Percentiles rank a stretch among this genome's conserved stretches.
These are phyloP conservation scores for Aspidiotus destructor DNA, from an alignment of 2,888 invertebrate species.

Conservation along the genomic window DNA sequence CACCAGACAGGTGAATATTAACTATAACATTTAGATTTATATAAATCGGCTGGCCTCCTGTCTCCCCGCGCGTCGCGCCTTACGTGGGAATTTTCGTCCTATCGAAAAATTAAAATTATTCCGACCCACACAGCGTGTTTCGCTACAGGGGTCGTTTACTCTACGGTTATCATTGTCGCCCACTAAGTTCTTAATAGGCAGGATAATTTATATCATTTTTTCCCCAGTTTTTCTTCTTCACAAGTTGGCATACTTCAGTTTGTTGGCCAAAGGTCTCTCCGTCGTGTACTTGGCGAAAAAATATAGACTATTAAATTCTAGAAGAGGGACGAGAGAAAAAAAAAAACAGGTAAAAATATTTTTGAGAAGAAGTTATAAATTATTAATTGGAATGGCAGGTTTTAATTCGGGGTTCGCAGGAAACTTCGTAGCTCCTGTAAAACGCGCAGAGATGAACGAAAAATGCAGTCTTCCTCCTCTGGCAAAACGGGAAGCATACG, in stretches of 20 bases:
- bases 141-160: conserved; percentile 24
- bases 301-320: no score
- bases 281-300: conserved; percentile 1
- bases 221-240: not conserved
- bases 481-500: no score
- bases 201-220: conserved; percentile 11
- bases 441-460: no score
- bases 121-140: conserved; percentile 30
- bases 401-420: not conserved
- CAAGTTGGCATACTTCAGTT: not conserved
- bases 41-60: conserved; percentile 4
- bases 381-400: not conserved
- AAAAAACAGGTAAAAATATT: conserved; percentile 4
- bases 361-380: not conserved
- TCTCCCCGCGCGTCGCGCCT: not conserved
- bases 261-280: not conserved
- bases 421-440: not conserved
- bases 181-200: conserved; percentile 3
- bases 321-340: not conserved
- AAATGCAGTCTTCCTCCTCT: no score
- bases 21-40: conserved; percentile 1
- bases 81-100: not conserved
- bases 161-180: conserved; percentile 1
- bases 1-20: not conserved
- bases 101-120: conserved; percentile 25